A percentile compares a stretch with the other conserved stretches of the same genome.
Conservation (phyloP, 92 coral and sea anemone species). For the Siderastrea siderea region DNA sequence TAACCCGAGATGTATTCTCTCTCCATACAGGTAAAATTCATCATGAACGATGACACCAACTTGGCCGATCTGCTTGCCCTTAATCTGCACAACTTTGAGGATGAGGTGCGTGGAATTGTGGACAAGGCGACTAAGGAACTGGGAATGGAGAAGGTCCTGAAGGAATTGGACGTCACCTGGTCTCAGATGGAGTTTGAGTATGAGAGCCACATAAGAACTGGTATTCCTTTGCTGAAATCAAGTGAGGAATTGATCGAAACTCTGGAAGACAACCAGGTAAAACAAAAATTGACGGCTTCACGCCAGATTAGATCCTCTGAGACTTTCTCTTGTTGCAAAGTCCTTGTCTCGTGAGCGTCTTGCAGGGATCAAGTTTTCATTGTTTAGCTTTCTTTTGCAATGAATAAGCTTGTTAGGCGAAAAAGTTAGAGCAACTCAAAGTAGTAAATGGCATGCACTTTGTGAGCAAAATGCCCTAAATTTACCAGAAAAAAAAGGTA, state of each 20-base stretch:
- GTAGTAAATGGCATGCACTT: too few relatives aligned
- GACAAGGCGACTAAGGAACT: slow-evolving; percentile 99
- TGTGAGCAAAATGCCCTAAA: too few relatives aligned
- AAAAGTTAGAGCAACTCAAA: too few relatives aligned
- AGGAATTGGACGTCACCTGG: slow-evolving; percentile 97
- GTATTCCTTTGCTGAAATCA: slow-evolving; percentile 89
- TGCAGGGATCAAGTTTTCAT: too few relatives aligned
- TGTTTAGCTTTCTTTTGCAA: too few relatives aligned
- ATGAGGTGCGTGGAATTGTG: slow-evolving; percentile 98
- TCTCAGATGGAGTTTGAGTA: slow-evolving; percentile 99
- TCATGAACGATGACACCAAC: slow-evolving; percentile 97
- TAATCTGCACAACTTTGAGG: slow-evolving; percentile 97
- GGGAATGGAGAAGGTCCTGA: slow-evolving; percentile 97
- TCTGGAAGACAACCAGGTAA: slow-evolving; percentile 98
- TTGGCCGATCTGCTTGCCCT: slow-evolving; percentile 96
- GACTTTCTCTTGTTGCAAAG: too few relatives aligned
- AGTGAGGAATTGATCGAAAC: slow-evolving; percentile 98
- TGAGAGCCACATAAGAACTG: slow-evolving; percentile 89
- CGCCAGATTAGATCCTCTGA: too few relatives aligned
- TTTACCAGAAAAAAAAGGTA: too few relatives aligned
- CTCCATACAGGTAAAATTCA: slow-evolving; percentile 88
- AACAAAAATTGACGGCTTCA: not conserved
- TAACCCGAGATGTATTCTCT: not conserved
- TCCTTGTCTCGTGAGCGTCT: too few relatives aligned
- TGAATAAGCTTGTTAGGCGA: too few relatives aligned